Conservation (phyloP, 2,113 vertebrate species). For the Epinephelus moara region DNA sequence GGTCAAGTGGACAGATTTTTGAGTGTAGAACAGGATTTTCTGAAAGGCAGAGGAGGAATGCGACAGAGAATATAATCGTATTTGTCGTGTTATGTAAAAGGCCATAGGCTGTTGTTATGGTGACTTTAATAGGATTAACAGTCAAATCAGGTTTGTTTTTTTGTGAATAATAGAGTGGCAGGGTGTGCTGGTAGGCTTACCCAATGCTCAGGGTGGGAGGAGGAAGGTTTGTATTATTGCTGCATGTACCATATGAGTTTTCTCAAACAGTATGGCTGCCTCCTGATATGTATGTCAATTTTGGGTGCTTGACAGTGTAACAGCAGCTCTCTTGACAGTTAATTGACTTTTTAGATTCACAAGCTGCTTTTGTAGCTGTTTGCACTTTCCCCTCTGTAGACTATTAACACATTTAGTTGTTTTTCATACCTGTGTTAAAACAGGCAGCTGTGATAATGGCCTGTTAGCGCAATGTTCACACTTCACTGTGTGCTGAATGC, state of each 20-base stretch:
- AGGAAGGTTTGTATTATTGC: background rate
- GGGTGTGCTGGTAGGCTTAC: slow-evolving; percentile 27
- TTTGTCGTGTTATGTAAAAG: slow-evolving; percentile 68
- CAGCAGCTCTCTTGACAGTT: background rate
- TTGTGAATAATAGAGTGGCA: slow-evolving; percentile 32
- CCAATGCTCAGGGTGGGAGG: slow-evolving; percentile 27
- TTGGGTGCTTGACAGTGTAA: background rate
- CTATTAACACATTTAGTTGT: slow-evolving; percentile 17
- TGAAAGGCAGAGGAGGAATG: slow-evolving; percentile 53
- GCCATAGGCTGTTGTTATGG: slow-evolving; percentile 47
- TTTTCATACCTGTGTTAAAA: slow-evolving; percentile 34
- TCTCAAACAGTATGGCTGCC: background rate
- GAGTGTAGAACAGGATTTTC: slow-evolving; percentile 47
- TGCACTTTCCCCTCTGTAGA: background rate
- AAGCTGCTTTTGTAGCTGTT: slow-evolving; percentile 4
- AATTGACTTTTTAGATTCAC: slow-evolving; percentile 1
- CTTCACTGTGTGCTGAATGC: background rate
- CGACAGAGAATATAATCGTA: slow-evolving; percentile 49
- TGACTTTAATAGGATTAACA: slow-evolving; percentile 70
- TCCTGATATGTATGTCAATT: background rate
- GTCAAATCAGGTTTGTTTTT: slow-evolving; percentile 49
- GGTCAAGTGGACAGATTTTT: slow-evolving; percentile 31
- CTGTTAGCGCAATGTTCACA: slow-evolving; percentile 11
- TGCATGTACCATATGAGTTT: background rate
- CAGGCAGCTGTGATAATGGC: slow-evolving; percentile 10